Evolutionary conservation across 2,113 vertebrate species (phyloP).

Genomic region (Bothrops jararaca): DNA sequence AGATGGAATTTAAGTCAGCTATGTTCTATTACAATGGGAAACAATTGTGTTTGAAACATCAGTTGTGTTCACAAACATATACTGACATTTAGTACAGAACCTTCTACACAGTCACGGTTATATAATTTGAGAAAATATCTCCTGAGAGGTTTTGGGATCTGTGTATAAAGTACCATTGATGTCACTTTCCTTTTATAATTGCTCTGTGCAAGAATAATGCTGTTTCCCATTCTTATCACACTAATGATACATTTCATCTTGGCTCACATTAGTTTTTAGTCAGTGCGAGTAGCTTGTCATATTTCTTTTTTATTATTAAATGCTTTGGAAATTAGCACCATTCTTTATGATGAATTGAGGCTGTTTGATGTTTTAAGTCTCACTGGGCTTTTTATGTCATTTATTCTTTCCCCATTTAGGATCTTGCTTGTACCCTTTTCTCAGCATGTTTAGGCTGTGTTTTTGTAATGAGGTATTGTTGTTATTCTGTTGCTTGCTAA

Average conservation of each 20-base stretch:
- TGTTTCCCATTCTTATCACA: neutral
- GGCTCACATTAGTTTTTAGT: neutral
- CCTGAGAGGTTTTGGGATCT: neutral
- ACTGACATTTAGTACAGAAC: neutral
- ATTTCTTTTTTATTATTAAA: constrained; percentile 17
- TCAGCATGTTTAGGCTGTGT: neutral
- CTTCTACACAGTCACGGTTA: neutral
- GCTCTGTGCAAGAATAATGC: neutral
- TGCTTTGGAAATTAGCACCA: constrained; percentile 8
- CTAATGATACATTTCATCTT: constrained; percentile 15
- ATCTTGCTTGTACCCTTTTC: neutral
- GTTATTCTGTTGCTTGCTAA: constrained; percentile 10
- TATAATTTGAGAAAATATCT: neutral
- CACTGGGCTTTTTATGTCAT: constrained; percentile 9
- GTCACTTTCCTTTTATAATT: neutral
- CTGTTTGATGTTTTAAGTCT: constrained; percentile 23
- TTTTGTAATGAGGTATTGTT: constrained; percentile 20
- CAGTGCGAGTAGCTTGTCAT: neutral
- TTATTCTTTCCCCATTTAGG: constrained; percentile 13
- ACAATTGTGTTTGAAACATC: neutral
- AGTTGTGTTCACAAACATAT: neutral
- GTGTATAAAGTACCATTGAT: rapidly evolving
- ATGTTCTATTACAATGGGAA: neutral
- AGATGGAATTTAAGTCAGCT: neutral
- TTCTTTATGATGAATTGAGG: constrained; percentile 18